Percentiles rank a stretch among this genome's conserved stretches.
These are phyloP conservation scores for Puntigrus tetrazona DNA, from an alignment of 2,113 vertebrate species.

Conservation along the genomic window DNA sequence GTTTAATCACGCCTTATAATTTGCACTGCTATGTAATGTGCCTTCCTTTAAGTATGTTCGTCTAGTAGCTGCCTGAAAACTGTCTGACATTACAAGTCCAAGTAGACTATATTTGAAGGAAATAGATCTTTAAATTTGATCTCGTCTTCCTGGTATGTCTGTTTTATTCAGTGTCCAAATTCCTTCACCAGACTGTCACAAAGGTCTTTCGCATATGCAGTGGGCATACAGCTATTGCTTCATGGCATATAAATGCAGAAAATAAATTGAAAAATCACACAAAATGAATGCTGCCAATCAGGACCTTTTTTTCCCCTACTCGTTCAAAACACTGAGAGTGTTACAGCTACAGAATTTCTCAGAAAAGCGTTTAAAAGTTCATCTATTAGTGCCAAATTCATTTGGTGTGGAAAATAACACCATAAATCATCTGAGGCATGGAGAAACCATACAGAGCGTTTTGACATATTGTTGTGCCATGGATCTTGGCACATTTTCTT, in stretches of 20 bases:
- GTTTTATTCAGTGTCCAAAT: slow-evolving; percentile 18
- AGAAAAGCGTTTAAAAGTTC: slow-evolving; percentile 15
- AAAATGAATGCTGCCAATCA: background rate
- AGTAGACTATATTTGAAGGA: slow-evolving; percentile 34
- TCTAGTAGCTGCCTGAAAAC: slow-evolving; percentile 8
- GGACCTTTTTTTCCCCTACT: background rate
- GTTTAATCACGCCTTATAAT: slow-evolving; percentile 17
- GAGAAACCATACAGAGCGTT: slow-evolving; percentile 33
- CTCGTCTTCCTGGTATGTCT: background rate
- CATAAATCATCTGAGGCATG: slow-evolving; percentile 38
- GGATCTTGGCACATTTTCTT: slow-evolving; percentile 50
- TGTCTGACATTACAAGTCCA: background rate
- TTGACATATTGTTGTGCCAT: slow-evolving; percentile 47
- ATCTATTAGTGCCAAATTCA: slow-evolving; percentile 25
- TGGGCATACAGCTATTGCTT: background rate
- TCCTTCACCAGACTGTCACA: background rate
- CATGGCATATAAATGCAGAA: background rate
- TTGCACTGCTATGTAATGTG: slow-evolving; percentile 11
- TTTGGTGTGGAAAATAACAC: slow-evolving; percentile 43
- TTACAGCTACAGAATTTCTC: background rate
- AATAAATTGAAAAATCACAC: background rate
- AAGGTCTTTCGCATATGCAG: background rate
- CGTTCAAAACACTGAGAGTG: background rate
- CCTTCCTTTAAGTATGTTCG: slow-evolving; percentile 3
- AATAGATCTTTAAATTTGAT: slow-evolving; percentile 25